A percentile compares a stretch with the other conserved stretches of the same genome.
These are phyloP conservation scores for Theristus sp. DNA, from an alignment of 2,888 invertebrate genomes.

Conservation along the genomic window DNA sequence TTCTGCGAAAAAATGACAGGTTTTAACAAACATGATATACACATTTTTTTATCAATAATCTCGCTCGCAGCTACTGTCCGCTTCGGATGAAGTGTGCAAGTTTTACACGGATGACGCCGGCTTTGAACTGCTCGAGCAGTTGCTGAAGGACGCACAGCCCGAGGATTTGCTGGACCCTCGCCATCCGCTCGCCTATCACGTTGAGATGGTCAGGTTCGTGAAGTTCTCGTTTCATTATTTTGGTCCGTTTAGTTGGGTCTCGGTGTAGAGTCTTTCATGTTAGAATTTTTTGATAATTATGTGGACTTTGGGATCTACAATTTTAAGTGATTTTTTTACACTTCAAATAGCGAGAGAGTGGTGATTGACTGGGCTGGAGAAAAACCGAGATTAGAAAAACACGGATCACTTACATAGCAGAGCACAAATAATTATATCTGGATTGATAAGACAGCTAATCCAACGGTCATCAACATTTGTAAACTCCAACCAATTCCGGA, in stretches of 20 bases:
- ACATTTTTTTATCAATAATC: not conserved
- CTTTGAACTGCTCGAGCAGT: constrained; percentile 56
- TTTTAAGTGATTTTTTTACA: too few relatives aligned
- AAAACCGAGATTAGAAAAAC: not conserved
- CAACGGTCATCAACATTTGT: not conserved
- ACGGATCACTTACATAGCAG: not conserved
- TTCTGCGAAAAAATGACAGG: too few relatives aligned
- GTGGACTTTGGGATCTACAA: too few relatives aligned
- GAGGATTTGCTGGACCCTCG: constrained; percentile 11
- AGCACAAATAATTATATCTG: too few relatives aligned
- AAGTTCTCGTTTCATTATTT: too few relatives aligned
- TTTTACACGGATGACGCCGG: constrained; percentile 91
- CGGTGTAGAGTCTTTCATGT: not conserved
- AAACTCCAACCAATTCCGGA: not conserved
- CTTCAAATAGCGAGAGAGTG: too few relatives aligned
- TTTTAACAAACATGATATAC: constrained; percentile 50
- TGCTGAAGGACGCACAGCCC: not conserved
- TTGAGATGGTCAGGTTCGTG: constrained; percentile 62
- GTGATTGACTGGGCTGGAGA: too few relatives aligned
- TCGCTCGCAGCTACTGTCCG: constrained; percentile 10
- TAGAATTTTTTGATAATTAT: too few relatives aligned
- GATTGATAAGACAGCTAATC: not conserved
- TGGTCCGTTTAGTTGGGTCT: not conserved
- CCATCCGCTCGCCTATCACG: constrained; percentile 48
- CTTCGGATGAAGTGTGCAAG: constrained; percentile 67